These are phyloP conservation scores for Micropoecilia bifurca DNA, from an alignment of 2,797 vertebrate genomes.

Conservation along the genomic window DNA sequence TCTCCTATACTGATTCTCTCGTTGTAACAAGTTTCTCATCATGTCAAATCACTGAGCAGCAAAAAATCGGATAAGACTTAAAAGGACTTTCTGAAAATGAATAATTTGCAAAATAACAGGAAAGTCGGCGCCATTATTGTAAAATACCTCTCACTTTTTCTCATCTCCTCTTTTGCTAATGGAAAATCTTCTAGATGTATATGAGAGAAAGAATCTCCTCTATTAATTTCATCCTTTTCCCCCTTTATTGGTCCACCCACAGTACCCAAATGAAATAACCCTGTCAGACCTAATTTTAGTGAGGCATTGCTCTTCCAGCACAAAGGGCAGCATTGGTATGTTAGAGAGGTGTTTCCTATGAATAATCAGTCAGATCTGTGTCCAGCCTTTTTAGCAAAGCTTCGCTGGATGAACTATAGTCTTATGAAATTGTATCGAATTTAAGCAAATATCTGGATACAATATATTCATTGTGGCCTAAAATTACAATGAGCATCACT, in stretches of 20 bases:
- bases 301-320: slow-evolving; percentile 62
- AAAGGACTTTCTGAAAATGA: slow-evolving; percentile 34
- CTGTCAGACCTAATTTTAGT: slow-evolving; percentile 73
- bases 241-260: slow-evolving; percentile 71
- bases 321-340: slow-evolving; percentile 58
- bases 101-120: slow-evolving; percentile 23
- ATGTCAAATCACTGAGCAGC: slow-evolving; percentile 23
- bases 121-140: slow-evolving; percentile 29
- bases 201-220: slow-evolving; percentile 56
- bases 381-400: slow-evolving; percentile 18
- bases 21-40: slow-evolving; percentile 16
- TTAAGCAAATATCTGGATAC: neutral
- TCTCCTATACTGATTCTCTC: slow-evolving; percentile 7
- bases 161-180: slow-evolving; percentile 55
- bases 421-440: slow-evolving; percentile 13
- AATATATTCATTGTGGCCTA: slow-evolving; percentile 8
- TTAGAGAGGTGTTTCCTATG: slow-evolving; percentile 28
- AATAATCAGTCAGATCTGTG: slow-evolving; percentile 36
- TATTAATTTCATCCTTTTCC: slow-evolving; percentile 72
- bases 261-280: slow-evolving; percentile 76
- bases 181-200: slow-evolving; percentile 63
- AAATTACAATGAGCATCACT: slow-evolving; percentile 6
- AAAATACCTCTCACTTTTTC: slow-evolving; percentile 40
- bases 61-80: slow-evolving; percentile 19
- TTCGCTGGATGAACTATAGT: slow-evolving; percentile 10